Base-by-base conservation (phyloP, 2,888 invertebrate species). In the Andrena minutula region DNA sequence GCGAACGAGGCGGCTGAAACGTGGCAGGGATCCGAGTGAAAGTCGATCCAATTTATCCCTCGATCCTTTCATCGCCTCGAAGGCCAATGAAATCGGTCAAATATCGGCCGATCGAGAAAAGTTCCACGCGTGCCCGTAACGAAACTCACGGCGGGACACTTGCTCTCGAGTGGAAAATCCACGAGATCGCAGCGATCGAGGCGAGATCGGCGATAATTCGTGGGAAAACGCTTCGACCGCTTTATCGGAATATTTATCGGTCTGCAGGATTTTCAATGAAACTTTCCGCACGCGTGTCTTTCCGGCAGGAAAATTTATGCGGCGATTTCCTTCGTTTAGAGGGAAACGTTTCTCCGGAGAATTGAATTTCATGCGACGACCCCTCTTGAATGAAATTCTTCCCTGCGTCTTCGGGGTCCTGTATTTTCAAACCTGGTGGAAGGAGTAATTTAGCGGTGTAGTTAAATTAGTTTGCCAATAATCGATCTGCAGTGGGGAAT, bases 21-120 rank as follows among this genome's bases (percentile, higher is more conserved):
- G n/a, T 10, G 47, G 8, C 35, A 23, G n/a, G 61, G 63, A 53
- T 68, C 66, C 20, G 26, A 56, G 72, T 63, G 78, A 80, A 80
- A 78, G 78, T 73, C 63, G 61, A 41, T 4, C 65, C 35, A 53
- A 28, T 60, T 81, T 69, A 69, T 78, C 41, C 51, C 69, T 56
- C 49, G 47, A 72, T 72, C 30, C 41, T 56, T 68, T 28, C 53
- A 7, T 26, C 28, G 30, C 10, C 23, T 26, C 56, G 72, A 73
- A 73, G 68, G 68, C 68, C 78, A 68, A 69, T 81, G 47, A 69
- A 73, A 64, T 73, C 49, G 49, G 56, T 56, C 56, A 26, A 26
- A 56, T 56, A 56, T 23, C 41, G 26, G 20, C 51, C 26, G 51
- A 7, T 26, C 30, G 60, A 23, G 68, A 68, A 68, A 56, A 68